phyloP scores from a whole-genome alignment of 2,797 vertebrate species.

The Premnoplex brunnescens region DNA sequence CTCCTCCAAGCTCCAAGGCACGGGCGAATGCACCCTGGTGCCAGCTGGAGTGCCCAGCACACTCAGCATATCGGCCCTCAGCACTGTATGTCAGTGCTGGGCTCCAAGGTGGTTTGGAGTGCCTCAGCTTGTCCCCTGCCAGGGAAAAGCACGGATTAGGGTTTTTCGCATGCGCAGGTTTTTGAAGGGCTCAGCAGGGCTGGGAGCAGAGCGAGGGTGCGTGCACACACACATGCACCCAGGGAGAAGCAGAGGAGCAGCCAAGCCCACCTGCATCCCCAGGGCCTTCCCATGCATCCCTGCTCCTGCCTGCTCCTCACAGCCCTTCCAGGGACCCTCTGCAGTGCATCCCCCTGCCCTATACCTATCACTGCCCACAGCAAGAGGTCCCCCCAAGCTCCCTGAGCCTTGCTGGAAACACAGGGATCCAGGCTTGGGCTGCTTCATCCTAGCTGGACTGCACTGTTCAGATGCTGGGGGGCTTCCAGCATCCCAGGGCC shows the following conservation, averaged over 20 bases:
- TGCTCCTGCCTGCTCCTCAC: too few species aligned
- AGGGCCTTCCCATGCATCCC: not conserved
- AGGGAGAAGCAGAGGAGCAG: not conserved
- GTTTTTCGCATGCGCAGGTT: not conserved
- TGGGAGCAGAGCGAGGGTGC: not conserved
- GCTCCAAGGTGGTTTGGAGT: not conserved
- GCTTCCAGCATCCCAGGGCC: not conserved
- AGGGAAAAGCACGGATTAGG: not conserved
- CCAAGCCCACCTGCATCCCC: not conserved
- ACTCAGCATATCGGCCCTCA: fast-evolving
- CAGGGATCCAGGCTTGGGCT: fast-evolving
- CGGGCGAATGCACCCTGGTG: fast-evolving
- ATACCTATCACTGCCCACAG: not conserved
- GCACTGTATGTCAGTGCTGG: fast-evolving
- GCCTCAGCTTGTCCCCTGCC: not conserved
- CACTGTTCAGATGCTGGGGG: fast-evolving
- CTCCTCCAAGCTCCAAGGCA: fast-evolving
- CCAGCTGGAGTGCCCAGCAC: fast-evolving
- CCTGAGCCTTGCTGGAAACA: not conserved
- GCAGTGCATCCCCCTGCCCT: not conserved
- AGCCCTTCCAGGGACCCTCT: too few species aligned
- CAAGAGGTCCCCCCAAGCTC: not conserved
- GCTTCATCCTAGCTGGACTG: not conserved
- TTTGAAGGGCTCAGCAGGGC: not conserved
- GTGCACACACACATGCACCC: not conserved